Percentiles rank a stretch among this genome's conserved stretches.
phyloP scores from a whole-genome alignment of 2,797 vertebrate genomes.

The Catharus ustulatus region DNA sequence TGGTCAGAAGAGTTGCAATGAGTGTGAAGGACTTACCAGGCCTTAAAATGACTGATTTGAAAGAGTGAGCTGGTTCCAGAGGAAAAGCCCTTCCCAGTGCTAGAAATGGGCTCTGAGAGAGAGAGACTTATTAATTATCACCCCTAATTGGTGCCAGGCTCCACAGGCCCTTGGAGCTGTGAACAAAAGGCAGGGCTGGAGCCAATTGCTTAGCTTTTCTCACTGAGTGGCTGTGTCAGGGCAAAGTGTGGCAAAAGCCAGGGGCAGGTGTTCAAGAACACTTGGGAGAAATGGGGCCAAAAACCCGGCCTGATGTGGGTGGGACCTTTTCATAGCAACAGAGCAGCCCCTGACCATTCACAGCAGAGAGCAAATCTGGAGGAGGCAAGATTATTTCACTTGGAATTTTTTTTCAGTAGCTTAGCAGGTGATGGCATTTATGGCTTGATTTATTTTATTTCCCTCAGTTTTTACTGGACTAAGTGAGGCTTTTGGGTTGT shows the following conservation, averaged over 20 bases:
- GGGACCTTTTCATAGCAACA: not conserved
- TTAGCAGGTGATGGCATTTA: not conserved
- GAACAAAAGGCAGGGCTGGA: too few species aligned
- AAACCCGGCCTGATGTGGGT: not conserved
- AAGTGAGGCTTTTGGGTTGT: not conserved
- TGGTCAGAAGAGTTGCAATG: not conserved
- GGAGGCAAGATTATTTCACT: not conserved
- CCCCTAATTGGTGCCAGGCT: not conserved
- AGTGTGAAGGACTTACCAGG: not conserved
- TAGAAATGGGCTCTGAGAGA: not conserved
- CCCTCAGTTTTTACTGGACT: not conserved
- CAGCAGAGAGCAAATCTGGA: not conserved
- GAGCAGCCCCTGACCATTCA: not conserved
- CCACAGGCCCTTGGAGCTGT: not conserved
- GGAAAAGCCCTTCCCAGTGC: not conserved
- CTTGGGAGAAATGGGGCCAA: fast-evolving
- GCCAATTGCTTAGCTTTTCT: not conserved
- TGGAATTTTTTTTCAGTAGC: not conserved
- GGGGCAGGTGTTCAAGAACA: not conserved
- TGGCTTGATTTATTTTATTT: not conserved
- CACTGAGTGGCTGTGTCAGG: not conserved
- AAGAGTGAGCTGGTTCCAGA: not conserved
- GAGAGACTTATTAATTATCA: not conserved
- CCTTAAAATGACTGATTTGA: not conserved
- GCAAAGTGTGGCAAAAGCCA: not conserved